Percentiles rank a stretch among this genome's conserved stretches.
Conservation (phyloP, 2,797 vertebrate species). For the Galagoides demidoff region DNA sequence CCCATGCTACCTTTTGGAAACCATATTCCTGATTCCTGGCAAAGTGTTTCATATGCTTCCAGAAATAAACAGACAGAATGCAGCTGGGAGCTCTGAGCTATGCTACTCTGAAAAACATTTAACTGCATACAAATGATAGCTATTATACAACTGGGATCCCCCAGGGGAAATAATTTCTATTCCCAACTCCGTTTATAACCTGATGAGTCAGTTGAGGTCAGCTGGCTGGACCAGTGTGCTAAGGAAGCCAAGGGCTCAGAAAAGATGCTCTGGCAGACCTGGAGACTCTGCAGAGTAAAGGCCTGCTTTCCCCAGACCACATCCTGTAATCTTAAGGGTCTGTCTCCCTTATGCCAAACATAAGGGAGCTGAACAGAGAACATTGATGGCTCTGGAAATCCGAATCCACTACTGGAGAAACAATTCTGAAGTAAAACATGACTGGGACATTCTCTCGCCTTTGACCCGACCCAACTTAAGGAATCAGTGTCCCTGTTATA, state of each 20-base stretch:
- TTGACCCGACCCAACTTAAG: neutral
- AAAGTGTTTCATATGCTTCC: constrained; percentile 21
- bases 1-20: constrained; percentile 49
- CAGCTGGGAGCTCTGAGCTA: constrained; percentile 65
- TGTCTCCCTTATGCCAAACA: neutral
- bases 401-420: neutral
- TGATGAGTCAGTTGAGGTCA: constrained; percentile 72
- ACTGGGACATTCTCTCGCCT: no score
- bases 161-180: constrained; percentile 69
- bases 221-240: constrained; percentile 1
- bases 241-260: constrained; percentile 5
- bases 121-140: constrained; percentile 74
- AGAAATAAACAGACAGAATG: constrained; percentile 72
- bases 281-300: neutral
- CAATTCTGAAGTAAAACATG: neutral
- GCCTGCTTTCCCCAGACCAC: neutral
- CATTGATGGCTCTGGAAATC: neutral
- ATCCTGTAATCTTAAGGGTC: neutral
- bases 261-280: neutral
- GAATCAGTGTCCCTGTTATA: neutral
- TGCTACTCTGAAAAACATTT: constrained; percentile 62
- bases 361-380: neutral
- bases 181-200: constrained; percentile 63
- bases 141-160: constrained; percentile 67
- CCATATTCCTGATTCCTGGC: neutral